Evolutionary conservation across 1,140 invertebrate species (phyloP), one percentile per base, ranked within the genome.

Genomic region (Mercenaria mercenaria): DNA sequence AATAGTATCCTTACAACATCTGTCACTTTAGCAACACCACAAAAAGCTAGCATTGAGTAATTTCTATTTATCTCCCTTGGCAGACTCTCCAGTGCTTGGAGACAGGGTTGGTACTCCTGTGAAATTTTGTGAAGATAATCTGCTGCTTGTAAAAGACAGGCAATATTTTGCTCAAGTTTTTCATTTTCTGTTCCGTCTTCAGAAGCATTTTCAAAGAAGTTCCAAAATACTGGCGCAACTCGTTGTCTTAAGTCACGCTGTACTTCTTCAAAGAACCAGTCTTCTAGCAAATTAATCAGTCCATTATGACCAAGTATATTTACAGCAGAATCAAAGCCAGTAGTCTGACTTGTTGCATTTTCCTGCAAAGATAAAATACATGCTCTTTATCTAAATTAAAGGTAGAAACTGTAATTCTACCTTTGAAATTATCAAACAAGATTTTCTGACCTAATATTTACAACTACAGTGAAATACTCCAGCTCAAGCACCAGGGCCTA

Each of bases 251-350:
- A 61, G 64, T 95, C 93, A 67, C 93, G 87, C 59, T 94, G 93
- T n/a, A 93, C 34, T 37, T 80, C 90, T 82, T 95, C 94, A 23
- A 93, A 84, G 86, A 94, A 95, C 93, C 94, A 95, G 64, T 94
- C 94, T 67, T 94, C 93, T 41, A 94, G 91, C 18, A 95, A 90
- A 39, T 93, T 91, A 23, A 89, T 89, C 3, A 94, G 43, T 15
- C 89, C 90, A 72, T 92, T 72, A 37, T 93, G 83, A 23, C 85
- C 61, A 15, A 95, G 59, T 39, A 93, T 47, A 23, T 89, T 85
- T 2, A 93, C 74, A 18, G 93, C 91, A 64, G 88, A 79, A 41
- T 79, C 76, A 79, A 79, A 79, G 32, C 84, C n/a, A 91, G 88
- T 74, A 92, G 86, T 69, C 92, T 90, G 50, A 61, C 74, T 50